phyloP scores from a whole-genome alignment of 2,888 invertebrate species.

The Capitulum mitella region DNA sequence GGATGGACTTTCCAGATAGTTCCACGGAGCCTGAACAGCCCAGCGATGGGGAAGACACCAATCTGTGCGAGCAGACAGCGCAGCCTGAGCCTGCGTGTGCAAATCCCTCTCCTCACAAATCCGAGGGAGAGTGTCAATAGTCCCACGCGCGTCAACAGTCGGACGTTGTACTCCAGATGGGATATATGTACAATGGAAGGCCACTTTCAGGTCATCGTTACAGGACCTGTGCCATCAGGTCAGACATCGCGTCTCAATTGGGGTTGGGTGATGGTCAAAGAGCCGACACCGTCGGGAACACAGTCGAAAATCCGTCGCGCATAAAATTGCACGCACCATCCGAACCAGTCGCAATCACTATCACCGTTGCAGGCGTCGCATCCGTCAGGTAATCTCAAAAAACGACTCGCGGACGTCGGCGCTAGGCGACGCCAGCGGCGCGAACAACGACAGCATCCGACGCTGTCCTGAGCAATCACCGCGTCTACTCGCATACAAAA shows the following conservation, averaged over 20 bases:
- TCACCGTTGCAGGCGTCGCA: not conserved
- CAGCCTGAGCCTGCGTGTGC: too few species aligned
- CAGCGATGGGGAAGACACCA: not conserved
- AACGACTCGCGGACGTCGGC: not conserved
- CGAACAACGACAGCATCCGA: not conserved
- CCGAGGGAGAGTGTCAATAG: not conserved
- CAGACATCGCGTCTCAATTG: not conserved
- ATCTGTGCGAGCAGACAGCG: not conserved
- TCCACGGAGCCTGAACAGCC: too few species aligned
- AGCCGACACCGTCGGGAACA: not conserved
- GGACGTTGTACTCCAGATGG: conserved; percentile 11
- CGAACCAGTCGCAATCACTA: not conserved
- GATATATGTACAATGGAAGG: conserved; percentile 24
- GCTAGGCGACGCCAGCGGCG: not conserved
- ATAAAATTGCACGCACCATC: not conserved
- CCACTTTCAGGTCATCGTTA: conserved; percentile 10
- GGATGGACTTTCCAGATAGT: not conserved
- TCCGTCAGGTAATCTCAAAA: not conserved
- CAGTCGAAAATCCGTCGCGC: not conserved
- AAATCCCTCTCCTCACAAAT: too few species aligned
- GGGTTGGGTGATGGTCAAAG: conserved; percentile 6
- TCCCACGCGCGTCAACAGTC: not conserved
- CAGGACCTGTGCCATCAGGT: conserved; percentile 2
- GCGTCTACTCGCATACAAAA: not conserved
- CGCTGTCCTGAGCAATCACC: not conserved